phyloP scores from a whole-genome alignment of 2,888 invertebrate species.

The Rhagonycha fulva region DNA sequence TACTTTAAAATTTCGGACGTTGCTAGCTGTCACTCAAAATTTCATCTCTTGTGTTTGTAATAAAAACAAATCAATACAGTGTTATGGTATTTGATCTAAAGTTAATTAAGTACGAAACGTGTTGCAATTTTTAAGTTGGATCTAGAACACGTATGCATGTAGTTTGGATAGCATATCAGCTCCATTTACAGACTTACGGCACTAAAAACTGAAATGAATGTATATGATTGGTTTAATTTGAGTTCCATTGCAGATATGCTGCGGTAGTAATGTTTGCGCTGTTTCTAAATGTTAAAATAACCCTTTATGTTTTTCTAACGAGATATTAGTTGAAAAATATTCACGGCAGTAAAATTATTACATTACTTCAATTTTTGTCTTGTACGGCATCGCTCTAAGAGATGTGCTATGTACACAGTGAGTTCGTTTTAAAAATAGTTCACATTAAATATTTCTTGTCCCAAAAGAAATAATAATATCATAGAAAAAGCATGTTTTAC shows the following conservation, averaged over 20 bases:
- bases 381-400: no score
- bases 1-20: background rate
- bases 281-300: background rate
- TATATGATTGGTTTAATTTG: background rate
- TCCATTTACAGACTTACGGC: background rate
- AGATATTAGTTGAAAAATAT: no score
- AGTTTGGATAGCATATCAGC: background rate
- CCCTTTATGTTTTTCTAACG: no score
- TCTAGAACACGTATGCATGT: background rate
- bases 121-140: background rate
- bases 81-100: background rate
- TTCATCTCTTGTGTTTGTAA: background rate
- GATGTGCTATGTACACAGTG: no score
- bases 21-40: background rate
- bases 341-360: no score
- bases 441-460: no score
- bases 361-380: no score
- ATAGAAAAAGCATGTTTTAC: no score
- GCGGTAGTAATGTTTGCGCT: background rate
- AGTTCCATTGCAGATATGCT: background rate
- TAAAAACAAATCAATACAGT: background rate
- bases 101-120: background rate
- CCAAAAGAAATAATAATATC: no score
- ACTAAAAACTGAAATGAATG: background rate
- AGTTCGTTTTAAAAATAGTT: no score